Evolutionary conservation across 2,888 invertebrate species (phyloP), one percentile per base, ranked within the genome.

Genomic region (Miltochrista miniata): DNA sequence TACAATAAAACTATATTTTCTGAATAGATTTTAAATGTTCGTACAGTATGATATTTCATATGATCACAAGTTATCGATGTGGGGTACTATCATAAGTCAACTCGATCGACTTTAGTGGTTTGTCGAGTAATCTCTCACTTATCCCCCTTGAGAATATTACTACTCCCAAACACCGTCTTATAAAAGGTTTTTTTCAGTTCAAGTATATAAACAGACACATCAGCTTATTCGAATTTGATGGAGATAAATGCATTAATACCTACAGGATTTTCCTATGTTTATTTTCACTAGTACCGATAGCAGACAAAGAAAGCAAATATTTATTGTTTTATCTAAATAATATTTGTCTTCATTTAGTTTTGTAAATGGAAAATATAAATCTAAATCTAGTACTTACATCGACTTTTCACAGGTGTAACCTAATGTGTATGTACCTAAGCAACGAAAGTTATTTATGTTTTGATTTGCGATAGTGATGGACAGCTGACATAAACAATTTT

Each of bases 191-290:
- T n/a, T 31, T 18, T 14, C 38, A 18, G 14, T 30, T 45, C 45
- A 30, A 29, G 36, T 37, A 45, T 45, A 45, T 45, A 36, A 45
- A 44, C n/a, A 37, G 29, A n/a, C 30, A 11, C 30, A 37, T 37
- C 36, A 45, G 36, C 24, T 45, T 41, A 50, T 42, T 55, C 44
- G 39, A 43, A 43, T 64, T 56, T 56, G 39, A 51, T 46, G 39
- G 52, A 62, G 48, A 59, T 60, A 64, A 64, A 60, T 51, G 37
- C 47, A 48, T 56, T 47, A 41, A 47, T 34, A n/a, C n/a, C n/a
- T n/a, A 45, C 36, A 15, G 14, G 18, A 45, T 40, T 48, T 45
- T 51, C 14, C 40, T 51, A 38, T 49, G 37, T 61, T 53, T 51
- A 40, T 59, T 34, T 39, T 47, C 18, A 37, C 15, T 15, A 30